Evolutionary conservation across 2,113 vertebrate genomes (phyloP).

Genomic region (Silurus asotus): DNA sequence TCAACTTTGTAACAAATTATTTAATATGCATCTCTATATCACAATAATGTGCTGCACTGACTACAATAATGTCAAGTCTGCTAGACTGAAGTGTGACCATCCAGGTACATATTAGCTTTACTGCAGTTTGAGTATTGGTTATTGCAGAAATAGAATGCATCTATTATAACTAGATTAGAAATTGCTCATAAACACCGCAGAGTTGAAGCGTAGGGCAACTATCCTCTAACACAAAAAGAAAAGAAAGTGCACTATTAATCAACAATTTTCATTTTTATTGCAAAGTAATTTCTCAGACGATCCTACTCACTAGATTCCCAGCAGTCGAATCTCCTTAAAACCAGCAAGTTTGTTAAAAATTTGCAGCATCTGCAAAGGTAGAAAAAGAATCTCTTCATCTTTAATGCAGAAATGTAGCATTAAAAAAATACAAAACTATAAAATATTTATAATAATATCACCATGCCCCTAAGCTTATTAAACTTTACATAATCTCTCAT

Average conservation of each 20-base stretch:
- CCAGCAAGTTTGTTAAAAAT: conserved; percentile 88
- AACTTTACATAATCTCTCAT: not conserved
- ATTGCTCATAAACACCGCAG: not conserved
- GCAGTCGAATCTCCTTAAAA: conserved; percentile 86
- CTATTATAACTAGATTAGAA: not conserved
- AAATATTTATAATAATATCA: not conserved
- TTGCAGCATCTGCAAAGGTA: conserved; percentile 80
- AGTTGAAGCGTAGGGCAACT: not conserved
- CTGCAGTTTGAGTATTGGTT: not conserved
- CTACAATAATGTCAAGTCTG: not conserved
- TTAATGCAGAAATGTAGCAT: not conserved
- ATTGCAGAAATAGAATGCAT: not conserved
- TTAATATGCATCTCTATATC: not conserved
- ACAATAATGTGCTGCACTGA: not conserved
- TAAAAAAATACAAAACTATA: not conserved
- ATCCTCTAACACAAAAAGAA: not conserved
- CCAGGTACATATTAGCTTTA: not conserved
- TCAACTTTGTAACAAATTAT: not conserved
- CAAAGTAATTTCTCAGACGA: conserved; percentile 30
- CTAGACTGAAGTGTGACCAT: not conserved
- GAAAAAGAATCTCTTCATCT: conserved; percentile 36
- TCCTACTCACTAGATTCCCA: conserved; percentile 86
- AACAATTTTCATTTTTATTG: conserved; percentile 45
- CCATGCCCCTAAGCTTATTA: not conserved
- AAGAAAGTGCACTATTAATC: conserved; percentile 29